Evolutionary conservation across 2,888 invertebrate species (phyloP).

Genomic region (Incurvaria masculella): DNA sequence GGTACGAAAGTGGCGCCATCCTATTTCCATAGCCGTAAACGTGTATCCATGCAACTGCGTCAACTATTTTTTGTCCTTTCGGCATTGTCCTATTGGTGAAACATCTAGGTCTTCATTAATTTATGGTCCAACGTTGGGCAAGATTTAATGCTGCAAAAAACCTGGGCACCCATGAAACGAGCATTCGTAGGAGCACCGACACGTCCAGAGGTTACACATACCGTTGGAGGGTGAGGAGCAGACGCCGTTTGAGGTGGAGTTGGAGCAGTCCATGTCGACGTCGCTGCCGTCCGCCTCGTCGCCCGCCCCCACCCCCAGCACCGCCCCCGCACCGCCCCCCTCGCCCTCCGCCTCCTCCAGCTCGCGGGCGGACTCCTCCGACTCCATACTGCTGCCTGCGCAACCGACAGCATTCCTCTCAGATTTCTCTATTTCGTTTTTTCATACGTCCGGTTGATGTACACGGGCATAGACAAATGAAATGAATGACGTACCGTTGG

Average conservation of each 20-base stretch:
- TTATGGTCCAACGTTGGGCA: too few relatives aligned
- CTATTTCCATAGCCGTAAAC: too few relatives aligned
- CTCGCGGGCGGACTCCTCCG: background rate
- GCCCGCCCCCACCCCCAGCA: slow-evolving; percentile 1
- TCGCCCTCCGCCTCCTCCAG: background rate
- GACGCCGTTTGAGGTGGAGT: slow-evolving; percentile 16
- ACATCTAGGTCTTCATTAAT: too few relatives aligned
- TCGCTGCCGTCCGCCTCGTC: slow-evolving; percentile 31
- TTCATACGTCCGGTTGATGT: too few relatives aligned
- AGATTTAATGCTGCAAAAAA: background rate
- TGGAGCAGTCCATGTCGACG: slow-evolving; percentile 36
- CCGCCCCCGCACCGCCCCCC: background rate
- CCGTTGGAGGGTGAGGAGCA: slow-evolving; percentile 16
- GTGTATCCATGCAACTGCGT: too few relatives aligned
- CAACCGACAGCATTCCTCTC: too few relatives aligned
- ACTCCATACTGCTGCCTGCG: background rate
- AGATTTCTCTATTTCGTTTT: too few relatives aligned
- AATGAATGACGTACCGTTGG: slow-evolving; percentile 14
- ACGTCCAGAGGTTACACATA: slow-evolving; percentile 6
- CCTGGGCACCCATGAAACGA: background rate
- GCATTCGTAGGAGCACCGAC: background rate
- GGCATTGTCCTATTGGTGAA: too few relatives aligned
- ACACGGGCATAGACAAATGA: background rate
- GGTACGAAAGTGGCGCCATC: too few relatives aligned
- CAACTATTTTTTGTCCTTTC: too few relatives aligned